Base-by-base conservation (phyloP, 2,888 invertebrate species). In the Cantharis rufa region DNA sequence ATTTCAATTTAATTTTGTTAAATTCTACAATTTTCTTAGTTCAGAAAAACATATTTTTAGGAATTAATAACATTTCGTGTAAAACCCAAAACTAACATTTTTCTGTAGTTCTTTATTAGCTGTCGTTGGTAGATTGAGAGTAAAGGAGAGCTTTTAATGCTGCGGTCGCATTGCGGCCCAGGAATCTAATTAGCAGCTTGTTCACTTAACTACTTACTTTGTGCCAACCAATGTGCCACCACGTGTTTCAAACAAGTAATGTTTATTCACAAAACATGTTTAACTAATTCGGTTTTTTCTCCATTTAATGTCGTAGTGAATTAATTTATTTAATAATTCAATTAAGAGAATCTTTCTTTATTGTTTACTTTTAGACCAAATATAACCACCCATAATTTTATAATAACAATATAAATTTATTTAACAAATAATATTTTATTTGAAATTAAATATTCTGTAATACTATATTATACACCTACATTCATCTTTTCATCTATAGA, bases 131-230 rank as follows among this genome's bases (percentile, higher is more conserved):
- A 77, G 79, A 81, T 80, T 79, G 48, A 80, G 82, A 77, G 78
- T 77, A 79, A 79, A 76, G 78, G 81, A 72, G 80, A 78, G 83
- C 83, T 83, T 84, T 84, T 84, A 84, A 84, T 84, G 84, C 84
- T 81, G 84, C 83, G 84, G 84, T 83, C 81, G 83, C 80, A 80
- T 81, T 81, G 84, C 81, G 82, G 82, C 75, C 80, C 81, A 76
- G 82, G 80, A 85, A 85, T 85, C 84, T 84, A 85, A 85, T 85
- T 85, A 85, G 84, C 82, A 84, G 84, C 82, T 79, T 80, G 83
- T 84, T 83, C 84, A 82, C 82, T 83, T 83, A 82, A 83, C 83
- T 82, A 82, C 84, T 83, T 83, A 83, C 82, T 82, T n/a, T n/a
- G n/a, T 83, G 79, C 80, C 79, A 74, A 72, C 77, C 73, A 68